Conservation (phyloP, 92 coral and sea anemone genomes). For the Umimayanthus chanpuru region DNA sequence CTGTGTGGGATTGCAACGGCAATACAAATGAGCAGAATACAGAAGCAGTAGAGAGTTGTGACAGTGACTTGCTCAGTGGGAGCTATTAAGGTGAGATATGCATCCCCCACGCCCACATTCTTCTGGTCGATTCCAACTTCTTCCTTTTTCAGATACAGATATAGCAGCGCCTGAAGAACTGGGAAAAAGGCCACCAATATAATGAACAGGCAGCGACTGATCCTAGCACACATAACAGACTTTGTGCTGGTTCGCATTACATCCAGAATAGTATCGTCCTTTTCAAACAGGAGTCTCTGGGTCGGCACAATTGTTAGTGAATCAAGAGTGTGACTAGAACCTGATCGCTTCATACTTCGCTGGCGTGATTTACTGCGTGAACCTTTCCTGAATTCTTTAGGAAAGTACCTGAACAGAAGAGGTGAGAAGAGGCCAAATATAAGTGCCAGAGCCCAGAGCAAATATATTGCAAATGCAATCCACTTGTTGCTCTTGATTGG, state of each 20-base stretch:
- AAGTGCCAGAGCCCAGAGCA: slow-evolving; percentile 73
- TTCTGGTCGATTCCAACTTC: slow-evolving; percentile 69
- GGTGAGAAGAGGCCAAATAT: slow-evolving; percentile 85
- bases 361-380: slow-evolving; percentile 54
- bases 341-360: slow-evolving; percentile 46
- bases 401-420: slow-evolving; percentile 85
- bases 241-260: slow-evolving; percentile 67
- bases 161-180: slow-evolving; percentile 74
- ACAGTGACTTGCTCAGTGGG: slow-evolving; percentile 58
- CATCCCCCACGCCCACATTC: slow-evolving; percentile 79
- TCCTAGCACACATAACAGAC: slow-evolving; percentile 77
- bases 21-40: slow-evolving; percentile 78
- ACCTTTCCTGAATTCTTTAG: slow-evolving; percentile 80
- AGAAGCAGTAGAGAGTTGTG: slow-evolving; percentile 73
- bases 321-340: slow-evolving; percentile 60
- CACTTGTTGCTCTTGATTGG: slow-evolving; percentile 66
- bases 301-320: slow-evolving; percentile 48
- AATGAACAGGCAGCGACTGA: slow-evolving; percentile 88
- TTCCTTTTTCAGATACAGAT: slow-evolving; percentile 64
- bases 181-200: slow-evolving; percentile 75
- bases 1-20: slow-evolving; percentile 94
- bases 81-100: slow-evolving; percentile 70
- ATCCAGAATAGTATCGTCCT: slow-evolving; percentile 74
- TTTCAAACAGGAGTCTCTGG: slow-evolving; percentile 62
- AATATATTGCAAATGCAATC: slow-evolving; percentile 70